Percentiles rank a stretch among this genome's conserved stretches.
Evolutionary conservation across 2,888 invertebrate species (phyloP).

Genomic region (Flabesymbios commensalis): DNA sequence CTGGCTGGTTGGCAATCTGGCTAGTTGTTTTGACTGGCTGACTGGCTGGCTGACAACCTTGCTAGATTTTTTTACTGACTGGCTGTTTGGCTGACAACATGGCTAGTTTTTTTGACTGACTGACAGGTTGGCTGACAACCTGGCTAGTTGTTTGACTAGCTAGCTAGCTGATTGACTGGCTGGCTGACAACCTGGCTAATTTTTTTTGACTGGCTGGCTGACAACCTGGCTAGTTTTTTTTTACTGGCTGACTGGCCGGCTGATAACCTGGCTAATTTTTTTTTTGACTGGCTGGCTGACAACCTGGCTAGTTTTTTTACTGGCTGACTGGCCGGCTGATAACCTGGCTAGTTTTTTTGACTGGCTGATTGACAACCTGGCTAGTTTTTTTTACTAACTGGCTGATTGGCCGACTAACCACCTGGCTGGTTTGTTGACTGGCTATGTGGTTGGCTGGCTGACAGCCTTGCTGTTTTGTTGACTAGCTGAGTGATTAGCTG

Average conservation of each 20-base stretch:
- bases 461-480: neutral
- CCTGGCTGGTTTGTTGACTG: neutral
- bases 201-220: too few relatives aligned
- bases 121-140: too few relatives aligned
- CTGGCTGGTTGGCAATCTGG: too few relatives aligned
- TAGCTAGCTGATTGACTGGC: too few relatives aligned
- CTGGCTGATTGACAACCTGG: neutral
- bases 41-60: too few relatives aligned
- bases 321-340: neutral
- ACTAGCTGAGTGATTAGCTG: neutral
- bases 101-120: too few relatives aligned
- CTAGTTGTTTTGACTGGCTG: too few relatives aligned
- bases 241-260: neutral
- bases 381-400: neutral
- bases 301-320: neutral
- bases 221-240: too few relatives aligned
- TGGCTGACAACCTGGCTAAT: too few relatives aligned
- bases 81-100: too few relatives aligned
- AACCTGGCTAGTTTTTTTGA: neutral
- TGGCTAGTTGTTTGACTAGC: too few relatives aligned
- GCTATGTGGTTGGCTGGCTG: neutral
- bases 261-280: neutral
- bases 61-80: too few relatives aligned
- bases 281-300: neutral
- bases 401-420: neutral